Evolutionary conservation across 2,113 vertebrate species (phyloP).

Genomic region (Drymodes brunneopygia): DNA sequence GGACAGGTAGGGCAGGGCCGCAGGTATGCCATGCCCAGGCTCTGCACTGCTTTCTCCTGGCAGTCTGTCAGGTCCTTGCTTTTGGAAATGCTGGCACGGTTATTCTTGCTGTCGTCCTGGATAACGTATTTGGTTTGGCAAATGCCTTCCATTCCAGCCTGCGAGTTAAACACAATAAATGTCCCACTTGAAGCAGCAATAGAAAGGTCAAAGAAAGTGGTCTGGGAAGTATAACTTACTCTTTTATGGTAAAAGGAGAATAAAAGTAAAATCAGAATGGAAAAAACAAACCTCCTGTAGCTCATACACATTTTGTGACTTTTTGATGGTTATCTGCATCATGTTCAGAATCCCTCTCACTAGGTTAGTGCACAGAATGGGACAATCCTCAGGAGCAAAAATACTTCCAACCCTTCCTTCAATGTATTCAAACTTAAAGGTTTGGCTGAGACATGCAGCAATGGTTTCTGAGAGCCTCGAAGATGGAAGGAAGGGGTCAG

Average conservation of each 20-base stretch:
- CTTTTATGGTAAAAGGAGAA: neutral
- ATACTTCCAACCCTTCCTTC: conserved; percentile 77
- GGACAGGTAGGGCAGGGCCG: conserved; percentile 71
- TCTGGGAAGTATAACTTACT: neutral
- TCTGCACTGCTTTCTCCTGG: conserved; percentile 72
- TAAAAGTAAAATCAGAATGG: neutral
- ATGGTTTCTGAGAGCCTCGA: conserved; percentile 68
- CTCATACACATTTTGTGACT: conserved; percentile 78
- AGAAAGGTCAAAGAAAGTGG: neutral
- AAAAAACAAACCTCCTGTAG: conserved; percentile 75
- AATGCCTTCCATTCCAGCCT: conserved; percentile 77
- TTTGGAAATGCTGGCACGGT: conserved; percentile 70
- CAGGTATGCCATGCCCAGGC: conserved; percentile 74
- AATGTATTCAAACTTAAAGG: conserved; percentile 83
- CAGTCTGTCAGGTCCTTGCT: conserved; percentile 82
- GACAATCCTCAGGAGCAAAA: conserved; percentile 66
- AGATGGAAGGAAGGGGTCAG: conserved; percentile 54
- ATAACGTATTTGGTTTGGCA: conserved; percentile 84
- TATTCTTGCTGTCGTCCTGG: conserved; percentile 73
- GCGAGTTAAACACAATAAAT: neutral
- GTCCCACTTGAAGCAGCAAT: neutral
- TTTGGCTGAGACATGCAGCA: conserved; percentile 66
- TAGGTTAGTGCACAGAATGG: conserved; percentile 76
- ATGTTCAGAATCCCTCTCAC: conserved; percentile 82
- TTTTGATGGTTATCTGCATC: conserved; percentile 81